phyloP scores from a whole-genome alignment of 2,888 invertebrate species.

The Empis stercorea region DNA sequence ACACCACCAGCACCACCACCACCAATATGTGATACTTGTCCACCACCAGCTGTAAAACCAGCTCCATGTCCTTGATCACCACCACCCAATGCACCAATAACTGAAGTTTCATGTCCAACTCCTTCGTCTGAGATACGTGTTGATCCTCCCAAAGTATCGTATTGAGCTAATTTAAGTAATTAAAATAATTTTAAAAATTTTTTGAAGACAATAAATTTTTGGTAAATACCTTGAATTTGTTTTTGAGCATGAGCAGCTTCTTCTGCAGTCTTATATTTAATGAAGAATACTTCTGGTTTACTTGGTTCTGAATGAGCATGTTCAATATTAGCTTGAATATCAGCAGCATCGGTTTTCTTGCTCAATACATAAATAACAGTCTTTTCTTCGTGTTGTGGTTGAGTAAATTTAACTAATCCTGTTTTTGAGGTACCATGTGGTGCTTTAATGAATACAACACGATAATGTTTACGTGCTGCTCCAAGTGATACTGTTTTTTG shows the following conservation, averaged over 20 bases:
- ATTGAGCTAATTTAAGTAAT: constrained; percentile 25
- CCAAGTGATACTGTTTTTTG: constrained; percentile 31
- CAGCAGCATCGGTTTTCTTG: constrained; percentile 30
- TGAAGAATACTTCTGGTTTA: constrained; percentile 37
- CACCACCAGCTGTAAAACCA: background rate
- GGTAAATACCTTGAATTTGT: constrained; percentile 25
- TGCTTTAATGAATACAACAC: constrained; percentile 35
- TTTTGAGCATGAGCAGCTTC: constrained; percentile 34
- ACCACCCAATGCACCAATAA: constrained; percentile 27
- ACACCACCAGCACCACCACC: background rate
- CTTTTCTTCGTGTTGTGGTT: constrained; percentile 33
- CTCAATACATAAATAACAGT: constrained; percentile 35
- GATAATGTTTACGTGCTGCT: constrained; percentile 33
- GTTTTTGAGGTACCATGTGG: constrained; percentile 26
- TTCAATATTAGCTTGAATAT: constrained; percentile 29
- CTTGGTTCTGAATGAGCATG: constrained; percentile 28
- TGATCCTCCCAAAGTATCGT: constrained; percentile 31
- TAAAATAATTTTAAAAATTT: background rate
- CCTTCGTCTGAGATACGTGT: constrained; percentile 33
- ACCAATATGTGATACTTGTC: constrained; percentile 3
- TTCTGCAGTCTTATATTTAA: constrained; percentile 35
- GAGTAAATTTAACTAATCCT: constrained; percentile 28
- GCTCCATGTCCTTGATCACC: background rate
- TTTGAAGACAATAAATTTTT: background rate
- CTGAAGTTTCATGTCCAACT: constrained; percentile 30